phyloP scores from a whole-genome alignment of 1,140 invertebrate genomes.

The Bombus superbus region DNA sequence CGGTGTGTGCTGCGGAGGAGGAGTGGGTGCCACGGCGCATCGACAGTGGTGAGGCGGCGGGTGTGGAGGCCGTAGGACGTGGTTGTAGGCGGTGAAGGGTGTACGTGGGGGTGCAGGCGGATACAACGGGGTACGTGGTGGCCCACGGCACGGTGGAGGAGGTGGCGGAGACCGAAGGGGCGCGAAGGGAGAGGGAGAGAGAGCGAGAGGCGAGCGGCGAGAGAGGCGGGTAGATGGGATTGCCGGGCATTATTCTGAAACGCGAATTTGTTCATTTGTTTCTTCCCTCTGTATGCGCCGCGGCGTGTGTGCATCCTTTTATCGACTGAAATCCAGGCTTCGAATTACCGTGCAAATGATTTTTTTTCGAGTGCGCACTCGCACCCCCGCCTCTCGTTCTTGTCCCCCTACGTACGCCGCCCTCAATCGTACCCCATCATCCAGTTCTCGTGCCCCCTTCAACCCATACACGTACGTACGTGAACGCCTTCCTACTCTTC shows the following conservation, averaged over 20 bases:
- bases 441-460: slow-evolving; percentile 29
- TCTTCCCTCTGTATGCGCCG: slow-evolving; percentile 82
- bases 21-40: slow-evolving; percentile 64
- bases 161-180: slow-evolving; percentile 27
- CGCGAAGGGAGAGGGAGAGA: slow-evolving; percentile 31
- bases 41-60: slow-evolving; percentile 55
- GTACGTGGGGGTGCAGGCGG: slow-evolving; percentile 46
- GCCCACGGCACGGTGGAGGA: slow-evolving; percentile 50
- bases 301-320: slow-evolving; percentile 82
- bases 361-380: slow-evolving; percentile 75
- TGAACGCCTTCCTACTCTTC: neutral
- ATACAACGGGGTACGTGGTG: slow-evolving; percentile 53
- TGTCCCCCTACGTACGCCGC: neutral
- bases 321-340: slow-evolving; percentile 83
- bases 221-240: slow-evolving; percentile 80
- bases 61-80: slow-evolving; percentile 30
- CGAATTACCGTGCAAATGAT: slow-evolving; percentile 84
- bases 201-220: slow-evolving; percentile 43
- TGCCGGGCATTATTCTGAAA: slow-evolving; percentile 83
- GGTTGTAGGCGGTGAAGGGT: slow-evolving; percentile 42
- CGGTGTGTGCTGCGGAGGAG: slow-evolving; percentile 51
- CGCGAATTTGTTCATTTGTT: slow-evolving; percentile 84
- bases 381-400: slow-evolving; percentile 32
- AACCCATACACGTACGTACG: neutral
- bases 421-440: slow-evolving; percentile 15